Conservation (phyloP, 2,888 invertebrate species). For the Electrophaes corylata region DNA sequence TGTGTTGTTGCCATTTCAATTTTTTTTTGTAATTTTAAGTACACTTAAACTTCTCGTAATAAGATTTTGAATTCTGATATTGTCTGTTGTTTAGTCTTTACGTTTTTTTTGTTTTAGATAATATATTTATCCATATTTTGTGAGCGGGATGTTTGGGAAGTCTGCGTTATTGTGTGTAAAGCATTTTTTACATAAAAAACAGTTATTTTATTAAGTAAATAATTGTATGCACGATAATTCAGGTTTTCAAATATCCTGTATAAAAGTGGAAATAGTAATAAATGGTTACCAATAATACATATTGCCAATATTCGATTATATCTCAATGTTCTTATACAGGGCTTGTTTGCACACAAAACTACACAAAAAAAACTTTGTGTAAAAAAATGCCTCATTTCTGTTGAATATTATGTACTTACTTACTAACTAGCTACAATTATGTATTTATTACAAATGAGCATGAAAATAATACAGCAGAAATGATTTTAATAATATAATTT, state of each 20-base stretch:
- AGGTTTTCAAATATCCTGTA: slow-evolving; percentile 18
- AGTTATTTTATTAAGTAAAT: neutral
- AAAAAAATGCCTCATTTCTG: too few species aligned
- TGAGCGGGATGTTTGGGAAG: slow-evolving; percentile 28
- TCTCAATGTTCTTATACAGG: slow-evolving; percentile 4
- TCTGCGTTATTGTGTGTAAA: slow-evolving; percentile 1
- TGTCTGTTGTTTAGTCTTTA: slow-evolving; percentile 44
- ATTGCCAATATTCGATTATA: slow-evolving; percentile 39
- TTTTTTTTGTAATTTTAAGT: slow-evolving; percentile 30
- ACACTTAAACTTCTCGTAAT: slow-evolving; percentile 35
- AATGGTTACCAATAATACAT: slow-evolving; percentile 36
- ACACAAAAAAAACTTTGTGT: too few species aligned
- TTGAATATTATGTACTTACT: too few species aligned
- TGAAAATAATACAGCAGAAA: too few species aligned
- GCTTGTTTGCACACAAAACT: slow-evolving; percentile 19
- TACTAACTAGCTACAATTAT: too few species aligned
- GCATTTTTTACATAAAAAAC: neutral
- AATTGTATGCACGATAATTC: neutral
- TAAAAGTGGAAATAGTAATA: slow-evolving; percentile 28
- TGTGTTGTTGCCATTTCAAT: slow-evolving; percentile 41
- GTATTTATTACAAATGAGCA: too few species aligned
- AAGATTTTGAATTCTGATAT: slow-evolving; percentile 43
- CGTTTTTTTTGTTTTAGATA: slow-evolving; percentile 39
- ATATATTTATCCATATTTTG: slow-evolving; percentile 33
- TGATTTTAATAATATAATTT: too few species aligned